phyloP scores from a whole-genome alignment of 2,888 invertebrate genomes.

The Girardia tigrina region DNA sequence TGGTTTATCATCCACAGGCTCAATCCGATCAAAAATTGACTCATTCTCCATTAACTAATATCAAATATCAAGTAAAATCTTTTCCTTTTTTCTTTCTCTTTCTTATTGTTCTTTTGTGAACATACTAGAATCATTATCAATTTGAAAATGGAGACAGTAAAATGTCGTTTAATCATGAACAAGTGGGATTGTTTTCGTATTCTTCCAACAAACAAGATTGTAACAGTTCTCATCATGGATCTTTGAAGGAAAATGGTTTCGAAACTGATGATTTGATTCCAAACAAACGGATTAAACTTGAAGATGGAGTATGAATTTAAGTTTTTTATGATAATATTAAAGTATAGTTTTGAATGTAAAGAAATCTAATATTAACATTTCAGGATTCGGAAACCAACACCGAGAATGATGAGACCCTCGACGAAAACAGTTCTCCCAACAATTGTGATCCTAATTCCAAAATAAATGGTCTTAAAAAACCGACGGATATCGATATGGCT shows the following conservation, averaged over 20 bases:
- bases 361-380: too few species aligned
- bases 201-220: constrained; percentile 7
- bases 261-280: constrained; percentile 19
- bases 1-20: constrained; percentile 6
- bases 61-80: background rate
- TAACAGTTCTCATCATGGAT: constrained; percentile 19
- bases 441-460: background rate
- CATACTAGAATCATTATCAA: background rate
- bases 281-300: constrained; percentile 6
- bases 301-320: constrained; percentile 15
- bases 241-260: background rate
- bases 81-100: background rate
- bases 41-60: background rate
- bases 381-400: constrained; percentile 10
- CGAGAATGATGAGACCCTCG: background rate
- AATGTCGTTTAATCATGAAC: background rate
- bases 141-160: constrained; percentile 7
- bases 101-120: background rate
- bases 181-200: background rate
- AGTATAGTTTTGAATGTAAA: too few species aligned
- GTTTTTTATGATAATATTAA: too few species aligned
- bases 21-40: constrained; percentile 17
- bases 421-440: background rate
- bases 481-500: background rate
- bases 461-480: background rate